phyloP scores from a whole-genome alignment of 2,888 invertebrate species.

The Amblyjoppa fuscipennis region DNA sequence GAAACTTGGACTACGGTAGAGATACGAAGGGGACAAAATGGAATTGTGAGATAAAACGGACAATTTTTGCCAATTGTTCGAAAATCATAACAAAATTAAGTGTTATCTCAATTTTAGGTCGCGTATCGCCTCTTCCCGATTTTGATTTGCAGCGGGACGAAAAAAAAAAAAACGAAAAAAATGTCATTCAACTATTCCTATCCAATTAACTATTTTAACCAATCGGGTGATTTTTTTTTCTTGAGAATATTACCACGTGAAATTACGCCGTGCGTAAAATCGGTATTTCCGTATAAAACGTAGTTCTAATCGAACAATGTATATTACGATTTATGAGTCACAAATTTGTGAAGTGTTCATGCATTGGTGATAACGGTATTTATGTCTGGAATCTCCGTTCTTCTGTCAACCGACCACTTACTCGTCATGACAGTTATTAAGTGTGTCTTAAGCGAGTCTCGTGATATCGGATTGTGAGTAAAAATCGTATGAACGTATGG shows the following conservation, averaged over 20 bases:
- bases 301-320: not conserved
- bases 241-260: too few relatives aligned
- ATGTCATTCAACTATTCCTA: too few relatives aligned
- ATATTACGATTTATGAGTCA: not conserved
- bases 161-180: not conserved
- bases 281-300: not conserved
- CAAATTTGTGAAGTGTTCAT: not conserved
- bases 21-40: too few relatives aligned
- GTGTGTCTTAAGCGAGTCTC: not conserved
- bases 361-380: not conserved
- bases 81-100: too few relatives aligned
- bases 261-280: not conserved
- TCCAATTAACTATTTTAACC: too few relatives aligned
- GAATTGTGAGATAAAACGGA: too few relatives aligned
- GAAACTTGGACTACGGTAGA: too few relatives aligned
- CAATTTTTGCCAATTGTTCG: too few relatives aligned
- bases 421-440: not conserved
- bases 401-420: not conserved
- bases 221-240: too few relatives aligned
- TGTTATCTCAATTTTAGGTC: too few relatives aligned
- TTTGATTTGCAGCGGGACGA: not conserved
- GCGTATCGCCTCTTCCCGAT: too few relatives aligned
- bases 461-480: constrained; percentile 1
- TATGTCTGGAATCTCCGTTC: not conserved
- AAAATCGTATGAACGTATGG: not conserved